Percentiles rank a stretch among this genome's conserved stretches.
Conservation (phyloP, 2,797 vertebrate genomes). For the Microctenopoma lineatum region DNA sequence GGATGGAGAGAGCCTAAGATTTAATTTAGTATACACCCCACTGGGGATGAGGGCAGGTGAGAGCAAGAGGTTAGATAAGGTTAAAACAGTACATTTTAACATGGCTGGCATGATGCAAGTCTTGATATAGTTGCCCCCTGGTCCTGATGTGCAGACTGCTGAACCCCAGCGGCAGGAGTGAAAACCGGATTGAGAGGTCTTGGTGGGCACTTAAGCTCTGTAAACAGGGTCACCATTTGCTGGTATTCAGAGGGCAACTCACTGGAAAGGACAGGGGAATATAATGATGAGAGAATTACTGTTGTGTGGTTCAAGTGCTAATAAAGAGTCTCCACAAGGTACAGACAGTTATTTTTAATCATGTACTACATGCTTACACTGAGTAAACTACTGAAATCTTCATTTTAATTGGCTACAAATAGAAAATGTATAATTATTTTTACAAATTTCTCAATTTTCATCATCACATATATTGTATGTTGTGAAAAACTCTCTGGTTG, state of each 20-base stretch:
- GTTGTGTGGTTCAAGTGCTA: not conserved
- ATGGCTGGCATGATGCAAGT: conserved; percentile 53
- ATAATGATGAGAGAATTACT: conserved; percentile 34
- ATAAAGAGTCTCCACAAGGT: conserved; percentile 7
- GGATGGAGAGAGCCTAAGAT: conserved; percentile 41
- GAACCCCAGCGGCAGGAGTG: conserved; percentile 23
- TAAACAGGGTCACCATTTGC: conserved; percentile 45
- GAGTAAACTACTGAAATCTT: too few relatives aligned
- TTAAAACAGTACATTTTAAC: conserved; percentile 55
- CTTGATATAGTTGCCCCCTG: conserved; percentile 47
- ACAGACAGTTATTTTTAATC: not conserved
- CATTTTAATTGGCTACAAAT: too few relatives aligned
- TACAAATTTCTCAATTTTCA: not conserved
- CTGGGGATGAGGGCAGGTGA: conserved; percentile 45
- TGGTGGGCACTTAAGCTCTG: conserved; percentile 33
- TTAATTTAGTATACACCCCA: conserved; percentile 59
- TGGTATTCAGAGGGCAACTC: conserved; percentile 60
- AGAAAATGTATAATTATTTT: too few relatives aligned
- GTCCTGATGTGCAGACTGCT: conserved; percentile 16
- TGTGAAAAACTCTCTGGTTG: too few relatives aligned
- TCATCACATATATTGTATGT: not conserved
- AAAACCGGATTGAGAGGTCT: conserved; percentile 30
- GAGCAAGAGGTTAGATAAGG: conserved; percentile 55
- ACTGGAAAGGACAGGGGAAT: conserved; percentile 21
- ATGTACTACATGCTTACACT: not conserved